Percentiles rank a stretch among this genome's conserved stretches.
phyloP scores from a whole-genome alignment of 2,113 vertebrate genomes.

The Gadus macrocephalus region DNA sequence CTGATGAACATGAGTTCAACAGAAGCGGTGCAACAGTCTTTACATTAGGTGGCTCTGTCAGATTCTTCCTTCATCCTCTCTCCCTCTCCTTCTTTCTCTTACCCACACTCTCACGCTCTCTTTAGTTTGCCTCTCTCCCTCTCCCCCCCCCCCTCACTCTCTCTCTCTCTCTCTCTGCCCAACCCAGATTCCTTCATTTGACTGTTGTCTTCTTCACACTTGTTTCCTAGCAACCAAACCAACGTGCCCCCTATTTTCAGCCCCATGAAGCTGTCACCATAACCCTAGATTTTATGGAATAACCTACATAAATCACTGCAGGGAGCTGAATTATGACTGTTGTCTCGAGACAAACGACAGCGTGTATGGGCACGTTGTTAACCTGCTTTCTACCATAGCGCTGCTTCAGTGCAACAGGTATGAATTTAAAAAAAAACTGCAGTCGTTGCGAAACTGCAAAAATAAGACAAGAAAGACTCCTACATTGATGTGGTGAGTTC shows the following conservation, averaged over 20 bases:
- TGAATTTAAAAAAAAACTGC: not conserved
- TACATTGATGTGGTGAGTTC: slow-evolving; percentile 28
- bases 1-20: too few relatives aligned
- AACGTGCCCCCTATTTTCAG: slow-evolving; percentile 59
- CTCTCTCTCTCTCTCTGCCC: slow-evolving; percentile 20
- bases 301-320: slow-evolving; percentile 46
- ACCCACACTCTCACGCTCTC: slow-evolving; percentile 21
- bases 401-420: slow-evolving; percentile 31
- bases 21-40: too few relatives aligned
- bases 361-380: slow-evolving; percentile 25
- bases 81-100: slow-evolving; percentile 8
- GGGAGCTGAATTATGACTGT: slow-evolving; percentile 28
- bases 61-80: not conserved
- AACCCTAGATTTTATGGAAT: slow-evolving; percentile 57
- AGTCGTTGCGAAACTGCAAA: not conserved
- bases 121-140: not conserved
- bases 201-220: slow-evolving; percentile 58
- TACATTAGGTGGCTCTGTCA: too few relatives aligned
- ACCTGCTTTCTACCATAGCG: slow-evolving; percentile 36
- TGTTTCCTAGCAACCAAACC: slow-evolving; percentile 71
- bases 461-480: slow-evolving; percentile 29
- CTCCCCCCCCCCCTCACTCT: slow-evolving; percentile 25
- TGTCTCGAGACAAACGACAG: slow-evolving; percentile 18
- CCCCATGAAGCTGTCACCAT: slow-evolving; percentile 44
- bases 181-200: slow-evolving; percentile 55